Base-by-base conservation (phyloP, 2,888 invertebrate species). In the Apomyelois bistriatella region DNA sequence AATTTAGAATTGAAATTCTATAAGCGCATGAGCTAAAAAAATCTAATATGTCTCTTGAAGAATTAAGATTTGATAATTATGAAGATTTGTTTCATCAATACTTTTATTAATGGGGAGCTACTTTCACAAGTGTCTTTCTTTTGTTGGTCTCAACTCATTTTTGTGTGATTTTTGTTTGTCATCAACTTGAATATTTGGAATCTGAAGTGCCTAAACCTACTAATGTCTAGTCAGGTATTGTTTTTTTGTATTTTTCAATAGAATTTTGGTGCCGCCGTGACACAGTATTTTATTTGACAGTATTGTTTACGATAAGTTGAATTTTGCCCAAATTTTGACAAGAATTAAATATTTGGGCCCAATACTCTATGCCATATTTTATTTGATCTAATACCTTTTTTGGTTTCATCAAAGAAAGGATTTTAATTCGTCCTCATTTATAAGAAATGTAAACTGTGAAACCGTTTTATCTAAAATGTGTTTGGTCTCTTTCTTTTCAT, bases 81-180 rank as follows among this genome's bases (percentile, higher is more conserved):
- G n/a, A n/a, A n/a, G 22, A 22, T 22, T 22, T 22, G 2, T 22
- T 22, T 22, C 22, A 22, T 22, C 22, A 22, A 22, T 22, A 3
- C 22, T 22, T n/a, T 22, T 22, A 22, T 22, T 5, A 5, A 22
- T 22, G 22, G 2, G 22, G 22, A 22, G 22, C 22, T 22, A 22
- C 22, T 22, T 22, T 22, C 22, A 5, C 22, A 22, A 3, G 22
- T 22, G 22, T 22, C 2, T 22, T 22, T 22, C 22, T 22, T 22
- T 2, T 16, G 56, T 56, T 56, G 54, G 57, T 56, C 53, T 56
- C 52, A 57, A 54, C 15, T 46, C 46, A 51, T 48, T 48, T 13
- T 43, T 43, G 52, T 58, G 60, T 61, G 59, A 52, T 48, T 54
- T 52, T 54, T 51, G 32, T 52, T 54, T 48, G 51, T 56, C 48